These are phyloP conservation scores for Sarotherodon lohbergeri DNA, from an alignment of 2,113 vertebrate genomes.

Conservation along the genomic window DNA sequence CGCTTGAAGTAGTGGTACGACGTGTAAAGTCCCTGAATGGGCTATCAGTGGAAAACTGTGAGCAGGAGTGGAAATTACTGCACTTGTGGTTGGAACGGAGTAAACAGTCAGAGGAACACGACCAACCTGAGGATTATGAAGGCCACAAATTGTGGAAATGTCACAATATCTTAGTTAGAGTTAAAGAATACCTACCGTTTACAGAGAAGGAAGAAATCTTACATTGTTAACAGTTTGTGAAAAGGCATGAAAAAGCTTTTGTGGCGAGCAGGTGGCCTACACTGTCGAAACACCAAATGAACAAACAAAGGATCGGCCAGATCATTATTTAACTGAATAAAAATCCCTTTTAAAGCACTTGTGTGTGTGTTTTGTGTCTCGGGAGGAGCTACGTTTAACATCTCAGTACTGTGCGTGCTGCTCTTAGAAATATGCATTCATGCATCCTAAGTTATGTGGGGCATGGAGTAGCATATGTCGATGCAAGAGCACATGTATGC, in stretches of 20 bases:
- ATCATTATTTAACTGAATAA: not conserved
- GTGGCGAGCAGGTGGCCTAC: not conserved
- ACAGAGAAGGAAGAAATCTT: not conserved
- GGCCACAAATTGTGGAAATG: constrained; percentile 6
- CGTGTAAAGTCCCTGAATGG: not conserved
- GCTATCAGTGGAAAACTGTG: constrained; percentile 24
- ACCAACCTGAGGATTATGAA: constrained; percentile 9
- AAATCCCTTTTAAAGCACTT: not conserved
- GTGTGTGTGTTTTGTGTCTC: not conserved
- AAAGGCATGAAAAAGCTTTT: not conserved
- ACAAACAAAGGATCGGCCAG: not conserved
- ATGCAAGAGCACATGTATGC: not conserved
- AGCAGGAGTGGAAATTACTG: not conserved
- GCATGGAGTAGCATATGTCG: constrained; percentile 21
- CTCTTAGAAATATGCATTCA: not conserved
- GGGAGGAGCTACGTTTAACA: not conserved
- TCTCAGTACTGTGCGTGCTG: not conserved
- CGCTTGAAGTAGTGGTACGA: constrained; percentile 8
- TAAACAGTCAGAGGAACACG: constrained; percentile 18
- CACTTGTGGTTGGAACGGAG: constrained; percentile 5
- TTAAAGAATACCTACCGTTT: not conserved
- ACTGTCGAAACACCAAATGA: not conserved
- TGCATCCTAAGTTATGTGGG: not conserved
- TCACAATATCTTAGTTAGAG: constrained; percentile 4
- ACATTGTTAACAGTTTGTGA: not conserved